Evolutionary conservation across 2,888 invertebrate genomes (phyloP).

Genomic region (Ennomos erosarius): DNA sequence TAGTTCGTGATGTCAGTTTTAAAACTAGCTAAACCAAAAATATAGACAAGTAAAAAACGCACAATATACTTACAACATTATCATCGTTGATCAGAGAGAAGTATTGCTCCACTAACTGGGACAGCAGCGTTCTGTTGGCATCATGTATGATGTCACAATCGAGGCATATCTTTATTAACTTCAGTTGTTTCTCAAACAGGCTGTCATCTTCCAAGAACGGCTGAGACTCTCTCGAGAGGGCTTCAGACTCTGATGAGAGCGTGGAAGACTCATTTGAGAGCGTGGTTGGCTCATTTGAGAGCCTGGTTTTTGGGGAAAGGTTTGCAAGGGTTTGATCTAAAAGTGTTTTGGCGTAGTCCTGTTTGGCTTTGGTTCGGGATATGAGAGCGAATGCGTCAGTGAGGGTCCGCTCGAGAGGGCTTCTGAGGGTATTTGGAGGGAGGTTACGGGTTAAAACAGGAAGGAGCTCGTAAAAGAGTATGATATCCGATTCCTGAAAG

Average conservation of each 20-base stretch:
- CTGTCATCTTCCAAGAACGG: conserved; percentile 36
- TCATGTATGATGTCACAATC: conserved; percentile 84
- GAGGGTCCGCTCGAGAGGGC: conserved; percentile 81
- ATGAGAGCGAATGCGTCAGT: conserved; percentile 58
- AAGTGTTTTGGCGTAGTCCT: conserved; percentile 20
- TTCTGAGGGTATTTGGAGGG: conserved; percentile 83
- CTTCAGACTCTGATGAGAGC: not conserved
- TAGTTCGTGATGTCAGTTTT: too few relatives aligned
- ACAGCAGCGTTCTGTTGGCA: conserved; percentile 83
- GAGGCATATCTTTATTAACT: conserved; percentile 69
- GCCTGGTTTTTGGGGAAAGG: not conserved
- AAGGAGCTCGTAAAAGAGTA: conserved; percentile 79
- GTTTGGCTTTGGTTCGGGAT: conserved; percentile 37
- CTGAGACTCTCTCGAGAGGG: not conserved
- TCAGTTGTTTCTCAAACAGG: conserved; percentile 60
- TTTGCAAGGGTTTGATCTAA: conserved; percentile 23
- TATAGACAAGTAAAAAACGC: not conserved
- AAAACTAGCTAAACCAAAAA: too few relatives aligned
- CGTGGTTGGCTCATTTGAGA: not conserved
- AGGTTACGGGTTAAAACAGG: conserved; percentile 84
- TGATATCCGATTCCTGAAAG: conserved; percentile 76
- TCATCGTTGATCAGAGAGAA: conserved; percentile 72
- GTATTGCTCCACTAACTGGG: conserved; percentile 77
- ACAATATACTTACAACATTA: conserved; percentile 64
- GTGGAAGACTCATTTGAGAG: not conserved